Percentiles rank a stretch among this genome's conserved stretches.
Conservation (phyloP, 1,140 invertebrate species). For the Oppia nitens region DNA sequence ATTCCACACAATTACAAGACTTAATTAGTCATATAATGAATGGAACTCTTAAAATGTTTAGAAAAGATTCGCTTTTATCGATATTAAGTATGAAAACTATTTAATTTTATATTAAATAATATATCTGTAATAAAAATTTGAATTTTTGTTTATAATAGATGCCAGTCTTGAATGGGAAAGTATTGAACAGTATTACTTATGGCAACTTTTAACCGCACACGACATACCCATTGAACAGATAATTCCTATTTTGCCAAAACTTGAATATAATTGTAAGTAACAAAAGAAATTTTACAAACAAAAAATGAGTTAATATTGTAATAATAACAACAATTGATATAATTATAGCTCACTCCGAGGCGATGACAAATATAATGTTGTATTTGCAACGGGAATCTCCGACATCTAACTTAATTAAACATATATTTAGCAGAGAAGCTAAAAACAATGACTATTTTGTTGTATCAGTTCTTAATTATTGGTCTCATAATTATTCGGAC, state of each 20-base stretch:
- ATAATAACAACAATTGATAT: conserved; percentile 13
- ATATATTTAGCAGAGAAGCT: conserved; percentile 58
- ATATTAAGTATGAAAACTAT: conserved; percentile 30
- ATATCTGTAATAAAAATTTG: not conserved
- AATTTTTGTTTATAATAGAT: conserved; percentile 36
- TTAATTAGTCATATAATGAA: conserved; percentile 76
- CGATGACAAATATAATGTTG: conserved; percentile 70
- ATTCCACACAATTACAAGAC: conserved; percentile 65
- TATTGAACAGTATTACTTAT: conserved; percentile 87
- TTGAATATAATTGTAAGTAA: conserved; percentile 45
- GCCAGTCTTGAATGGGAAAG: conserved; percentile 85
- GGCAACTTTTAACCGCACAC: conserved; percentile 83
- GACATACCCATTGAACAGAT: conserved; percentile 76
- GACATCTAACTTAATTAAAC: conserved; percentile 61
- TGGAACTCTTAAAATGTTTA: conserved; percentile 45
- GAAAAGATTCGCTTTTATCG: conserved; percentile 33
- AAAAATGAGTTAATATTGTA: too few species aligned
- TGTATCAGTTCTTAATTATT: conserved; percentile 72
- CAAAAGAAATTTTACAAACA: too few species aligned
- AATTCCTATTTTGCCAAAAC: conserved; percentile 67
- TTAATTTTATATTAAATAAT: not conserved
- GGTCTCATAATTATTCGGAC: conserved; percentile 78
- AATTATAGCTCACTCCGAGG: conserved; percentile 64
- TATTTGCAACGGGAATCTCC: conserved; percentile 82
- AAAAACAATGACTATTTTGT: conserved; percentile 51